phyloP scores from a whole-genome alignment of 1,140 invertebrate genomes.

The Glomeris maerens region DNA sequence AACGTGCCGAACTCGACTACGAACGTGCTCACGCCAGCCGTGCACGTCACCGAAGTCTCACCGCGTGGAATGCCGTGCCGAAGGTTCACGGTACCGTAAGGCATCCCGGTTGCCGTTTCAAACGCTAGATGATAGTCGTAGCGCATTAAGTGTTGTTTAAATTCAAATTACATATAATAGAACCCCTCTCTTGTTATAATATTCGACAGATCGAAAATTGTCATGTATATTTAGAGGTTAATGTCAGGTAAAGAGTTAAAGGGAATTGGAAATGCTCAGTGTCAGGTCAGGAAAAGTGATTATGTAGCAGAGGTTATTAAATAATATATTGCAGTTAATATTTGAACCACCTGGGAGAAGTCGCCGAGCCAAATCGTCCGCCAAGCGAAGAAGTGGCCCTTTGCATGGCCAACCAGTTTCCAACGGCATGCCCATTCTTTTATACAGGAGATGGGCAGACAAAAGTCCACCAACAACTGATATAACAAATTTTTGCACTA shows the following conservation, averaged over 20 bases:
- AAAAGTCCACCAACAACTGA: conserved; percentile 83
- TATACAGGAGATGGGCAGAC: conserved; percentile 85
- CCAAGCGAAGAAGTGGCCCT: conserved; percentile 78
- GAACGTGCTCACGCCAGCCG: conserved; percentile 94
- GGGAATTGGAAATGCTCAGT: too few relatives aligned
- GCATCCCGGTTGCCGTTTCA: conserved; percentile 67
- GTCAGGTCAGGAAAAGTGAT: too few relatives aligned
- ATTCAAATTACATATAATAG: neutral
- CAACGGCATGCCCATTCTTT: conserved; percentile 59
- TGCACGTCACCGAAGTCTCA: conserved; percentile 94
- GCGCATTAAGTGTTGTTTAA: neutral
- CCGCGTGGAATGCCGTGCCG: conserved; percentile 79
- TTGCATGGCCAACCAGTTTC: conserved; percentile 95
- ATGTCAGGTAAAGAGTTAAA: too few relatives aligned
- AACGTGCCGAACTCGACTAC: conserved; percentile 93
- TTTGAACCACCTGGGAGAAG: conserved; percentile 45
- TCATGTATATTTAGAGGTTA: too few relatives aligned
- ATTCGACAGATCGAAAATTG: too few relatives aligned
- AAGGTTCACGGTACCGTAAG: conserved; percentile 92
- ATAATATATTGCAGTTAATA: too few relatives aligned
- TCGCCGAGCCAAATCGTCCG: conserved; percentile 82
- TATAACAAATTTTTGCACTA: neutral
- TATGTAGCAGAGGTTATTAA: too few relatives aligned
- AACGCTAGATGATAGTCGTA: conserved; percentile 39
- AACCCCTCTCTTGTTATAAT: neutral